A percentile compares a stretch with the other conserved stretches of the same genome.
phyloP scores from a whole-genome alignment of 1,140 invertebrate species.

The Saccostrea glomerata region DNA sequence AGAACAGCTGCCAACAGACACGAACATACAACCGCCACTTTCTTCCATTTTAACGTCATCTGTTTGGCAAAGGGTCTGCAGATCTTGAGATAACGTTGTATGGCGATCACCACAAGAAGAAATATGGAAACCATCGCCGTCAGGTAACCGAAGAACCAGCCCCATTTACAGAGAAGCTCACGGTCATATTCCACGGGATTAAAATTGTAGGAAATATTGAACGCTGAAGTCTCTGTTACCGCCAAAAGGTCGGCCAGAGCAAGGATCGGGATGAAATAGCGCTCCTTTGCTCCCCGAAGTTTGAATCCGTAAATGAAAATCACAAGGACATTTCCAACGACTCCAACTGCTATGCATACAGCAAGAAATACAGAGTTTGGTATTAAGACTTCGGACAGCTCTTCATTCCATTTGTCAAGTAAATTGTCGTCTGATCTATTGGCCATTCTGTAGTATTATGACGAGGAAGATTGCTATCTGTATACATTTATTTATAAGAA shows the following conservation, averaged over 20 bases:
- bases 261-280: constrained; percentile 45
- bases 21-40: not conserved
- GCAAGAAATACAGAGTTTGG: constrained; percentile 21
- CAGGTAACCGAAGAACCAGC: constrained; percentile 23
- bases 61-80: constrained; percentile 45
- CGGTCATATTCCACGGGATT: not conserved
- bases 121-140: not conserved
- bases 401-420: constrained; percentile 31
- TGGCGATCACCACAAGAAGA: constrained; percentile 33
- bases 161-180: constrained; percentile 8
- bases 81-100: constrained; percentile 49
- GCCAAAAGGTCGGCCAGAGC: constrained; percentile 42
- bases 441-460: not conserved
- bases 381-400: constrained; percentile 1
- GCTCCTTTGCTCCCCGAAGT: constrained; percentile 9
- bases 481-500: not conserved
- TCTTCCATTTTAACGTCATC: constrained; percentile 44
- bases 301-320: constrained; percentile 41
- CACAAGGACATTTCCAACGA: constrained; percentile 40
- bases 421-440: not conserved
- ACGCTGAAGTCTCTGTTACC: not conserved
- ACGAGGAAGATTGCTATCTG: not conserved
- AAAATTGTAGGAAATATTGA: constrained; percentile 13
- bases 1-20: not conserved
- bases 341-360: constrained; percentile 31